phyloP scores from a whole-genome alignment of 2,113 vertebrate genomes.

The Chaetorhynchus papuensis region DNA sequence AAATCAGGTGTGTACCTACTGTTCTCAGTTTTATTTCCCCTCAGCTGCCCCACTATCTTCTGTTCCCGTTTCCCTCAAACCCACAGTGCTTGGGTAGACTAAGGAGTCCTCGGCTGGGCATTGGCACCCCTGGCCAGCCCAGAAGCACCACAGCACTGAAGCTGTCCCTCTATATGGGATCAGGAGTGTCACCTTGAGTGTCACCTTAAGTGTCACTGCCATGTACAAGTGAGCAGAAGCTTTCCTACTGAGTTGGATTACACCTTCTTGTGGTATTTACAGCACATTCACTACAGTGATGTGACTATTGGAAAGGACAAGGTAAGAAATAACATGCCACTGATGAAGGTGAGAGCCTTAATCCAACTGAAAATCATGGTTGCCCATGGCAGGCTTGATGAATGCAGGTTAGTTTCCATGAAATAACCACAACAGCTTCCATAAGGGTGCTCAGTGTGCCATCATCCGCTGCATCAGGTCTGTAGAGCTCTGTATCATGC shows the following conservation, averaged over 20 bases:
- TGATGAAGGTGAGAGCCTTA: not conserved
- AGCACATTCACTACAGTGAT: not conserved
- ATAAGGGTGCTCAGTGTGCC: not conserved
- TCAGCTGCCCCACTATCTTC: not conserved
- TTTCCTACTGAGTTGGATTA: not conserved
- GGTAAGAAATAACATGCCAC: not conserved
- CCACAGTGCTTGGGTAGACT: accelerated
- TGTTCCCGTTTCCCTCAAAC: not conserved
- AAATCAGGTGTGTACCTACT: not conserved
- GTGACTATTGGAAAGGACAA: not conserved
- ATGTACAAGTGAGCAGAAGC: not conserved
- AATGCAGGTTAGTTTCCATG: not conserved
- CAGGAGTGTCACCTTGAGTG: not conserved
- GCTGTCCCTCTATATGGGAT: accelerated
- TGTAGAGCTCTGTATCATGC: not conserved
- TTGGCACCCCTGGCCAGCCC: not conserved
- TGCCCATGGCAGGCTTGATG: not conserved
- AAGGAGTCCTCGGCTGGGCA: too few species aligned
- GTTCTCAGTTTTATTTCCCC: not conserved
- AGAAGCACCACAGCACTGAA: accelerated
- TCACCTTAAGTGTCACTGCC: not conserved
- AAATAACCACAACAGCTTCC: not conserved
- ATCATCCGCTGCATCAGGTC: not conserved
- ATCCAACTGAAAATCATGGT: not conserved
- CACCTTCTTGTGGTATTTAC: not conserved